Evolutionary conservation across 1,140 invertebrate genomes (phyloP), one percentile per base, ranked within the genome.

Genomic region (Manduca sexta): DNA sequence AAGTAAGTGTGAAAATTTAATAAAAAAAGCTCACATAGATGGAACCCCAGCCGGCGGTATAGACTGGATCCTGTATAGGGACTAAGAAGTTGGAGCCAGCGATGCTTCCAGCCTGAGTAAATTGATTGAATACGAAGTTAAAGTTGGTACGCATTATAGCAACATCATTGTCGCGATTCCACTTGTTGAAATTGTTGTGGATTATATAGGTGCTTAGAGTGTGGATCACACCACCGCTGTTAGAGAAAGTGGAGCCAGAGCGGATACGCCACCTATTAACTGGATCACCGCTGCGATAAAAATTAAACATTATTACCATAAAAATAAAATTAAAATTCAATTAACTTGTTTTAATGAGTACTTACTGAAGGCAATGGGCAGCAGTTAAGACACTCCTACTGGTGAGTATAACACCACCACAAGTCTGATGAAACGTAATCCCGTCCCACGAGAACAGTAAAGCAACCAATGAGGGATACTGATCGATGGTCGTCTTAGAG

Each of bases 151-250:
- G 43, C 10, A 63, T 1, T 5, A 64, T 44, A 12, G 90, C 90
- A 10, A 93, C 63, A 54, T 93, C 91, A 59, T 92, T 90, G 3
- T 84, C 69, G 1, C 90, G 67, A 52, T 88, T 90, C 0, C 58
- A 45, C 0, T 74, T 49, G 49, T 88, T 88, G 59, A 87, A 93
- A 6, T 75, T 52, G 0, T 86, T 84, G 62, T 93, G 89, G 5
- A 34, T n/a, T 26, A 60, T 64, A 10, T 54, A 34, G 1, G 12
- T 88, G 49, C 7, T n/a, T 7, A 29, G 30, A 30, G 18, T 57
- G 12, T 49, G 34, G 0, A 60, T 49, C 4, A 31, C 18, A 3
- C 66, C 63, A 8, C 60, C 63, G 45, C 50, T 59, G 38, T 60
- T 57, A 4, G 54, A 48, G 12, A 7, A 35, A 7, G 55, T 49